Evolutionary conservation across 2,113 vertebrate species (phyloP).

Genomic region (Rhombomys opimus): DNA sequence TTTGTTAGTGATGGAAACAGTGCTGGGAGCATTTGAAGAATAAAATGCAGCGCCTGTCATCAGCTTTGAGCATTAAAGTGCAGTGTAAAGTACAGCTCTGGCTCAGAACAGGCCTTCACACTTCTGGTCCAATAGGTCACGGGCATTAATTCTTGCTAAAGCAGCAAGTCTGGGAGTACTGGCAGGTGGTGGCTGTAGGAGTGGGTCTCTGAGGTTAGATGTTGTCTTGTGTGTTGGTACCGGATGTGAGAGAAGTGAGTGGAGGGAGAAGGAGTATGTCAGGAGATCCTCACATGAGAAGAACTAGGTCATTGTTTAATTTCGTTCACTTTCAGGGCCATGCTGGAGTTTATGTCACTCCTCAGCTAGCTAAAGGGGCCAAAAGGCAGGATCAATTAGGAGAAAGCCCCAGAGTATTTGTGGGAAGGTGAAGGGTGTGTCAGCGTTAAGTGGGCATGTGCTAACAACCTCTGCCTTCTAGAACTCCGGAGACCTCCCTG

Average conservation of each 20-base stretch:
- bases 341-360: background rate
- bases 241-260: conserved; percentile 44
- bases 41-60: conserved; percentile 82
- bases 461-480: background rate
- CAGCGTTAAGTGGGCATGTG: background rate
- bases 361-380: background rate
- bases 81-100: conserved; percentile 84
- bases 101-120: conserved; percentile 84
- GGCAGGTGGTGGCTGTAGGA: conserved; percentile 50
- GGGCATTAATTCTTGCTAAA: conserved; percentile 81
- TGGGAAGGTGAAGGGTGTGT: background rate
- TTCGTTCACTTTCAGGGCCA: background rate
- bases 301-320: background rate
- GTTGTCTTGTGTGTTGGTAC: conserved; percentile 68
- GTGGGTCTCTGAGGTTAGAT: conserved; percentile 60
- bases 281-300: background rate
- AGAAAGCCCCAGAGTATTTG: background rate
- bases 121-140: conserved; percentile 82
- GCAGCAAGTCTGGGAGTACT: conserved; percentile 67
- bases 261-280: conserved; percentile 26
- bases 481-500: background rate
- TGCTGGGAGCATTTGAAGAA: conserved; percentile 79
- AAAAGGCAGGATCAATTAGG: background rate
- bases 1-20: conserved; percentile 81
- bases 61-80: conserved; percentile 79